Base-by-base conservation (phyloP, 2,888 invertebrate genomes). In the Amiota communis region DNA sequence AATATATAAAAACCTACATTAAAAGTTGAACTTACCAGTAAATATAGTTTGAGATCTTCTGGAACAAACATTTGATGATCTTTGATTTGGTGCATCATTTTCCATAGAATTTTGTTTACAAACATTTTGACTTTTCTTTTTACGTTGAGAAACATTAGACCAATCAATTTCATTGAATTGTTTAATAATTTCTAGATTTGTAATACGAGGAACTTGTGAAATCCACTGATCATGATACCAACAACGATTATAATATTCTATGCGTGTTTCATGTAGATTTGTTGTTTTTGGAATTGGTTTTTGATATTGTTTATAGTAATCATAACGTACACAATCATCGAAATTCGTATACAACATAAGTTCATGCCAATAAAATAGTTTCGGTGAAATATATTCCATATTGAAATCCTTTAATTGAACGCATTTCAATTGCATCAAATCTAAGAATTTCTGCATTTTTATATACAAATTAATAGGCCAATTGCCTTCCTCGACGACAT, bases 211-310 rank as follows among this genome's bases (percentile, higher is more conserved):
- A 17, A 73, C 78, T 53, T 72, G 13, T 0, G 13, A 47, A 12
- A 83, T 36, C 83, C 83, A 83, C 2, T 70, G 47, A 75, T 83
- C 74, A 3, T 74, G 72, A 1, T 1, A 8, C 83, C 84, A 85
- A 51, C 86, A 84, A 53, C 46, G 46, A 1, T 1, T n/a, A 20
- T 84, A 80, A 13, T 78, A 68, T 0, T 51, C 9, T 4, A 73
- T 56, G 23, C 76, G 17, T 61, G 78, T 79, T 1, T 49, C 8
- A 2, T 48, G 71, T 59, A 80, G 17, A 0, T 68, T 53, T 6
- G 47, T 17, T 1, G 70, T 1, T 48, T 76, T 64, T 1, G 47
- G 13, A 1, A 77, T 65, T 0, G 8, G 8, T 0, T 70, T 3
- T 3, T 68, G 75, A 0, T 76, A 78, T 12, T 75, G 77, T 12